Evolutionary conservation across 2,888 invertebrate species (phyloP).

Genomic region (Calliphora vomitoria): DNA sequence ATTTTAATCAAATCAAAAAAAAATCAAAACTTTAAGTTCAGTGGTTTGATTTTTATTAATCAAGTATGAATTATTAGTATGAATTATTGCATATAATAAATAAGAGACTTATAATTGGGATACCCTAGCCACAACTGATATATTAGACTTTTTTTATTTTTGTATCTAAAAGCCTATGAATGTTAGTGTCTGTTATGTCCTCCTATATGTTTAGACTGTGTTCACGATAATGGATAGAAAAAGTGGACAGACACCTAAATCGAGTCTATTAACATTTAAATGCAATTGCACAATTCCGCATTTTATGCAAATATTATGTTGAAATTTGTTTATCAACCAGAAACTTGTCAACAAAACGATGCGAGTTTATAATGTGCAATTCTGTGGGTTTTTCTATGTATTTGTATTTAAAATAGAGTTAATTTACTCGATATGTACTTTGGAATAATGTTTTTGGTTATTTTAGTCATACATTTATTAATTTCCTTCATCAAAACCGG

Average conservation of each 20-base stretch:
- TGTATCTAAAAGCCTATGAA: not conserved
- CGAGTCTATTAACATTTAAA: conserved; percentile 53
- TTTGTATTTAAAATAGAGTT: not conserved
- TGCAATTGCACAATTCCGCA: conserved; percentile 58
- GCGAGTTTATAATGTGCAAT: not conserved
- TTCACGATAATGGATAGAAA: not conserved
- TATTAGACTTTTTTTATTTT: not conserved
- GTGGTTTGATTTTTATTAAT: no score
- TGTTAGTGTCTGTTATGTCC: not conserved
- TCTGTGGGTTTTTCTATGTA: not conserved
- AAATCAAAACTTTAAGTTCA: no score
- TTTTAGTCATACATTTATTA: not conserved
- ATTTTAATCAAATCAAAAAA: no score
- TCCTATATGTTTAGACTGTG: not conserved
- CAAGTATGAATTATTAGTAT: no score
- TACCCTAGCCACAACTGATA: conserved; percentile 24
- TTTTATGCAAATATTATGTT: conserved; percentile 60
- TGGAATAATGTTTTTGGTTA: not conserved
- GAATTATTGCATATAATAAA: no score
- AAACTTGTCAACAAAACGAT: conserved; percentile 45
- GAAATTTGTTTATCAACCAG: conserved; percentile 57
- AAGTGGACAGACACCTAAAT: conserved; percentile 18
- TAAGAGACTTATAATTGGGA: no score
- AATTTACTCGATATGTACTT: not conserved
- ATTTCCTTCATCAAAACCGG: not conserved